Conservation (phyloP, 2,888 invertebrate species). For the Synanthedon myopaeformis region DNA sequence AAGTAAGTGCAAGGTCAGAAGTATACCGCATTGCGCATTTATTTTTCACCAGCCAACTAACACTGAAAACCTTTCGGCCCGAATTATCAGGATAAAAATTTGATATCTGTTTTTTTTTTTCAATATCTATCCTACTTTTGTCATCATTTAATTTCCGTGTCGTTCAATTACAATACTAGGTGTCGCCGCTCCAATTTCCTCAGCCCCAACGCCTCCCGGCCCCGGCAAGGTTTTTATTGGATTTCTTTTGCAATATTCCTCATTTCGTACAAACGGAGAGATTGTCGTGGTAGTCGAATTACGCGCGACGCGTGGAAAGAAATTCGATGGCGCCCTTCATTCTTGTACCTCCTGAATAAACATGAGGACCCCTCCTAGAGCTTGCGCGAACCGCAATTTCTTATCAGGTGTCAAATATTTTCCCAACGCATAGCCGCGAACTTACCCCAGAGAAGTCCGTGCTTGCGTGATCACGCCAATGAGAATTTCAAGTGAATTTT, state of each 20-base stretch:
- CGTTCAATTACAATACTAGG: slow-evolving; percentile 17
- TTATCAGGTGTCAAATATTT: not conserved
- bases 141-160: not conserved
- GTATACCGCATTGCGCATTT: not conserved
- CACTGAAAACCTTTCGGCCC: no score
- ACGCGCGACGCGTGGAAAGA: slow-evolving; percentile 14
- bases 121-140: not conserved
- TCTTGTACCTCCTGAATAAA: slow-evolving; percentile 6
- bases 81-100: no score
- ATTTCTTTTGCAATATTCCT: slow-evolving; percentile 54
- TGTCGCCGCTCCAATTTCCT: slow-evolving; percentile 56
- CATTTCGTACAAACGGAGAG: slow-evolving; percentile 34
- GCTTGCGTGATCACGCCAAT: not conserved
- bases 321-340: slow-evolving; percentile 22
- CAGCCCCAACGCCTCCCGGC: slow-evolving; percentile 15
- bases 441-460: not conserved
- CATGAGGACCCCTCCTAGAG: not conserved
- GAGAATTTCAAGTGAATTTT: not conserved
- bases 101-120: not conserved
- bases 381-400: not conserved
- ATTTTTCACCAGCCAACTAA: not conserved
- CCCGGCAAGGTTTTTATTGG: slow-evolving; percentile 33
- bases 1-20: slow-evolving; percentile 21
- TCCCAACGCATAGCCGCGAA: not conserved
- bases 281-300: slow-evolving; percentile 28